Conservation (phyloP, 2,888 invertebrate genomes). For the Sclerodermus sp. region DNA sequence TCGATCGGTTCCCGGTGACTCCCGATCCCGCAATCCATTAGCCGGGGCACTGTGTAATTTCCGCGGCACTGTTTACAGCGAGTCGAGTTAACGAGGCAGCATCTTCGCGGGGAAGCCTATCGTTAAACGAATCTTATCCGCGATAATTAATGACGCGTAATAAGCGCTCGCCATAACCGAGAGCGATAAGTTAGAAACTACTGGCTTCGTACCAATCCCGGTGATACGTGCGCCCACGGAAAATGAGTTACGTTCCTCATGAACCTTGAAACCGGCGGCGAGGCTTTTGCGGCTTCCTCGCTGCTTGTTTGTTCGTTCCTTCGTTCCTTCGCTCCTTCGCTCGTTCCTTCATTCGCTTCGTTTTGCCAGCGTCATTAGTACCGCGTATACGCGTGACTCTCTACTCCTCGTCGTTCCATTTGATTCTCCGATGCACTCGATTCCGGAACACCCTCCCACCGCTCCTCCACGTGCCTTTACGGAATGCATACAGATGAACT, state of each 20-base stretch:
- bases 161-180: neutral
- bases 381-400: too few relatives aligned
- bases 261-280: constrained; percentile 6
- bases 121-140: constrained; percentile 1
- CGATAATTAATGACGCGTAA: constrained; percentile 1
- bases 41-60: neutral
- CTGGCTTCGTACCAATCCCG: neutral
- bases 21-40: neutral
- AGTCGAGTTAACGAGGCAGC: neutral
- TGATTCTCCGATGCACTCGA: neutral
- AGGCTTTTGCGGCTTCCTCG: constrained; percentile 6
- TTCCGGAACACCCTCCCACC: constrained; percentile 13
- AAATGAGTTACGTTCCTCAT: neutral
- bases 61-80: neutral
- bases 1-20: neutral
- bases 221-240: neutral
- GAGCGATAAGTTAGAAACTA: neutral
- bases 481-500: constrained; percentile 35
- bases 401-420: too few relatives aligned
- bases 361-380: too few relatives aligned
- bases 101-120: neutral
- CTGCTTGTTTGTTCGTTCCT: too few relatives aligned
- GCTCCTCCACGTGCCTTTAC: neutral
- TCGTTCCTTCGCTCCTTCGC: too few relatives aligned
- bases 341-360: too few relatives aligned